Base-by-base conservation (phyloP, 2,888 invertebrate species). In the Nudaria mundana region DNA sequence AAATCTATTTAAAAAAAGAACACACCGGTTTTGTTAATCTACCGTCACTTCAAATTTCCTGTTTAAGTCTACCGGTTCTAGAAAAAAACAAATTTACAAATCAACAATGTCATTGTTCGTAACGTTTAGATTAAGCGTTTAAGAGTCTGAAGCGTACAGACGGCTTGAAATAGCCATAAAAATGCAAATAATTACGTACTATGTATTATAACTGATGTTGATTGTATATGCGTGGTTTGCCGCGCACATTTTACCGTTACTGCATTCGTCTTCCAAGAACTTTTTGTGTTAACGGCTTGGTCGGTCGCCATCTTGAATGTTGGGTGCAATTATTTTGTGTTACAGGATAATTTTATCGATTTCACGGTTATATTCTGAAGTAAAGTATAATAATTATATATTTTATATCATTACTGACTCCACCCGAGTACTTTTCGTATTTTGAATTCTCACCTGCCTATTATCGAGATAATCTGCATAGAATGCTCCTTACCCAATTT, bases 241-340 rank as follows among this genome's bases (percentile, higher is more conserved):
- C 47, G 59, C 51, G 47, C 48, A 48, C 50, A 45, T 53, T 47
- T 56, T 71, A 67, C 76, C 71, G 76, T 72, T 73, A 72, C 56
- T 67, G 71, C 68, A 67, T 72, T 66, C 66, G 70, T 69, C 63
- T 76, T 78, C 73, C 66, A 50, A 63, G 79, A 76, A 73, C 61
- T 70, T 74, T 72, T n/a, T 60, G 62, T 66, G 63, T 64, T 63
- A 66, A 63, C 64, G 56, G 58, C 57, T 43, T 42, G 48, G 50
- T 57, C 10, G 51, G 36, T 51, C 38, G 53, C 55, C 52, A 63
- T 66, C 48, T 56, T 64, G 57, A 41, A 33, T 41, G 47, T 46
- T 49, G 41, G 53, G 56, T 62, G 62, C 54, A 66, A 70, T 70
- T 66, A 69, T 63, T 59, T 49, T 56, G 58, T 60, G 57, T 55